Evolutionary conservation across 1,140 invertebrate species (phyloP), one percentile per base, ranked within the genome.

Genomic region (Eriocheir sinensis): DNA sequence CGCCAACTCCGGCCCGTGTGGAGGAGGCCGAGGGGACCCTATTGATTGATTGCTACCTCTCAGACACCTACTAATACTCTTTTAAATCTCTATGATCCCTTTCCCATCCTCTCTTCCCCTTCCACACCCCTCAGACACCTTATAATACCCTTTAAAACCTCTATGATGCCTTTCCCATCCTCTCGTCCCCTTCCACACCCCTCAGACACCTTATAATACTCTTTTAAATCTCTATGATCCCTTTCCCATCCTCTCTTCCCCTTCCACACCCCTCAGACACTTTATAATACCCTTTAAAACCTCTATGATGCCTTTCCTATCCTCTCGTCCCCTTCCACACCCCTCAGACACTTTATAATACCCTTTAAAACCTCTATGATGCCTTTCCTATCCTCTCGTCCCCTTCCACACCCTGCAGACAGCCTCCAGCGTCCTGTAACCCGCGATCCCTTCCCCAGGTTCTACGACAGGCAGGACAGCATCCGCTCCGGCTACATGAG

Each of bases 401-500:
- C 53, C 27, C 53, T 72, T 72, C 27, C 27, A 12, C 4, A 30
- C 81, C 40, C 17, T 85, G 81, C 27, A 17, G n/a, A n/a, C n/a
- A 81, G n/a, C n/a, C n/a, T n/a, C n/a, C n/a, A n/a, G n/a, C n/a
- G n/a, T 81, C 79, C 79, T 34, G 32, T 81, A 30, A 81, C 34
- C n/a, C 80, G 12, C 9, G 0, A 27, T 1, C 80, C 80, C n/a
- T n/a, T 3, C 32, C 21, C 12, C 94, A 95, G 94, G 90, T 96
- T 95, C 96, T 96, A 96, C 95, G 93, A 95, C 96, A 97, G 98
- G n/a, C 98, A 99, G 97, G 98, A 99, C 97, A 98, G 98, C 96
- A 97, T 98, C 80, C 97, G 98, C 44, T 98, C 98, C 6, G 98
- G 99, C 96, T 99, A 99, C 97, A 98, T 98, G 97, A 98, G 98